Base-by-base conservation (phyloP, 2,888 invertebrate genomes). In the Microchrysa polita region DNA sequence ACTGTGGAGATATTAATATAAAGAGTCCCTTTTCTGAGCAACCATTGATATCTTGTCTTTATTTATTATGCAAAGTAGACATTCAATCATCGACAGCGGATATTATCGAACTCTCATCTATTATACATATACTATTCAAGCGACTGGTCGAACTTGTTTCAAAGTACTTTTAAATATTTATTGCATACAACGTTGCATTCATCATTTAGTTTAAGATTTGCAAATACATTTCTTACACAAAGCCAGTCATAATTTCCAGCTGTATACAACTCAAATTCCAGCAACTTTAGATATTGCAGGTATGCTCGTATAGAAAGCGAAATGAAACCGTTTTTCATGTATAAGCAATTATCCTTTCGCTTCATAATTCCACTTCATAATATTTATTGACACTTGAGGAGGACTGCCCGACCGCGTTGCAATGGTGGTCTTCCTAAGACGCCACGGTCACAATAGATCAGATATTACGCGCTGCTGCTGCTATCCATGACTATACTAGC, bases 341-440 rank as follows among this genome's bases (percentile, higher is more conserved):
- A 42, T 34, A 34, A 40, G 57, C 42, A 69, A 69, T 69, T 69
- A 69, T 69, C 69, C 69, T 69, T 69, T 69, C 34, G 57, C 57
- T 40, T 20, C 12, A 55, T 22, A 55, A 40, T 55, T 67, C 7
- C 53, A 69, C 57, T 55, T 55, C 40, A 55, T 55, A 55, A 55
- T 69, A 69, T 67, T 67, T 67, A 69, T 55, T 40, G 55, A 42
- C 69, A 69, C 42, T 55, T 42, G 57, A 7, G 40, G 40, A 7
- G 40, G 40, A 27, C 53, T 67, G 10, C 40, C 20, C 67, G 27
- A 57, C 10, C 34, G n/a, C 14, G 34, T 40, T 55, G 69, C 57
- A 55, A 55, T 40, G 69, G 69, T 69, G 69, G 69, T 69, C 69
- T 57, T 27, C 55, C 12, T 27, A 48, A n/a, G 48, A 34, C 27